Evolutionary conservation across 2,888 invertebrate genomes (phyloP).

Genomic region (Lymantria monacha): DNA sequence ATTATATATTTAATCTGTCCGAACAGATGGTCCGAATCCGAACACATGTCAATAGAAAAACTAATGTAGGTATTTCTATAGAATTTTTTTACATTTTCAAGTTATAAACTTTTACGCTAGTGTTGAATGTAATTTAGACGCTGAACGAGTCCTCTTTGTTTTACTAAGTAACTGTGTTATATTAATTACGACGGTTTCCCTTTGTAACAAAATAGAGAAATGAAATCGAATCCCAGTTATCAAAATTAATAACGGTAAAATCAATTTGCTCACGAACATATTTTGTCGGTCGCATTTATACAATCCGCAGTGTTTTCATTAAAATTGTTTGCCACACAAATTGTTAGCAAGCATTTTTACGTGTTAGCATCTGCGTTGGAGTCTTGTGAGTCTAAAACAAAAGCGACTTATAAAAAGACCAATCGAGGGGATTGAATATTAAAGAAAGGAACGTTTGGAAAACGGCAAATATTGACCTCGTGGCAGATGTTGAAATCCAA

Average conservation of each 20-base stretch:
- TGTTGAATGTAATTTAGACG: slow-evolving; percentile 45
- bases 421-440: slow-evolving; percentile 45
- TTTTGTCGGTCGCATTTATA: slow-evolving; percentile 65
- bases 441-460: slow-evolving; percentile 60
- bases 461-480: slow-evolving; percentile 79
- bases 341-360: slow-evolving; percentile 24
- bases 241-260: slow-evolving; percentile 80
- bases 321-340: slow-evolving; percentile 53
- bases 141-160: slow-evolving; percentile 55
- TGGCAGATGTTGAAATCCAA: slow-evolving; percentile 77
- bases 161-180: slow-evolving; percentile 61
- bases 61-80: slow-evolving; percentile 14
- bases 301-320: slow-evolving; percentile 57
- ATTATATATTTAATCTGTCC: slow-evolving; percentile 66
- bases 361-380: slow-evolving; percentile 28
- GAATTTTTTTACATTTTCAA: too few relatives aligned
- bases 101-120: too few relatives aligned
- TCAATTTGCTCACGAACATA: slow-evolving; percentile 78
- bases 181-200: slow-evolving; percentile 79
- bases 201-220: slow-evolving; percentile 81
- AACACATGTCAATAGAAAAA: slow-evolving; percentile 68
- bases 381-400: slow-evolving; percentile 37
- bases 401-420: slow-evolving; percentile 42
- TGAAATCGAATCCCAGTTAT: slow-evolving; percentile 80
- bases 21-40: slow-evolving; percentile 74